Base-by-base conservation (phyloP, 1,140 invertebrate genomes). In the Hylyphantes graminicola region DNA sequence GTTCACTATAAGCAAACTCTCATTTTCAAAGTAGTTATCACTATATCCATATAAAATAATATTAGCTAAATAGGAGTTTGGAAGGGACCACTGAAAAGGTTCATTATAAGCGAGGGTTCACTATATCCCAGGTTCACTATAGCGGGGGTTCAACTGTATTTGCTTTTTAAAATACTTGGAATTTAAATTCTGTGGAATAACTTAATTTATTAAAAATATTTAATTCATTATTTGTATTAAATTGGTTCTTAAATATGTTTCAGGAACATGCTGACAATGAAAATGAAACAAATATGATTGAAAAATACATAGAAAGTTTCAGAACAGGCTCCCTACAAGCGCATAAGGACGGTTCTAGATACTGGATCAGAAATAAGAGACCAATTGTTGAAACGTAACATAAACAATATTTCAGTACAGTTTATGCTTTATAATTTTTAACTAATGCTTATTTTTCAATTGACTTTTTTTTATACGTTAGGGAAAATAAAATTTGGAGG, bases 361-460 rank as follows among this genome's bases (percentile, higher is more conserved):
- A 91, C 88, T 99, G 97, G 97, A 97, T 98, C 76, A 94, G 95
- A 88, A 95, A 98, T 89, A 97, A 96, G 90, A 94, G 94, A 84
- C 97, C 96, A 11, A 93, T 95, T 78, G 94, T 98, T 88, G 96
- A 98, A 92, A 96, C 94, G 90, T 94, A 91, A 54, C 13, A 53
- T 12, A 35, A 35, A 35, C 35, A 35, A 35, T 35, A 35, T 35
- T 35, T 35, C 35, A 35, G 35, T 35, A 35, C 35, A 35, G 35
- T 35, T 35, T 35, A 5, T 35, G 1, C 5, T 35, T 35, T 35
- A 35, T 35, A 35, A 35, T 35, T 35, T 35, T 35, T 35, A 35
- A 35, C 35, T 35, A 35, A 35, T 35, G 35, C 35, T 35, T 35
- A 35, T 35, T 35, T 35, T 35, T 35, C 35, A 35, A 35, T 35